Percentiles rank a stretch among this genome's conserved stretches.
Evolutionary conservation across 2,113 vertebrate species (phyloP).

Genomic region (Hyla sarda): DNA sequence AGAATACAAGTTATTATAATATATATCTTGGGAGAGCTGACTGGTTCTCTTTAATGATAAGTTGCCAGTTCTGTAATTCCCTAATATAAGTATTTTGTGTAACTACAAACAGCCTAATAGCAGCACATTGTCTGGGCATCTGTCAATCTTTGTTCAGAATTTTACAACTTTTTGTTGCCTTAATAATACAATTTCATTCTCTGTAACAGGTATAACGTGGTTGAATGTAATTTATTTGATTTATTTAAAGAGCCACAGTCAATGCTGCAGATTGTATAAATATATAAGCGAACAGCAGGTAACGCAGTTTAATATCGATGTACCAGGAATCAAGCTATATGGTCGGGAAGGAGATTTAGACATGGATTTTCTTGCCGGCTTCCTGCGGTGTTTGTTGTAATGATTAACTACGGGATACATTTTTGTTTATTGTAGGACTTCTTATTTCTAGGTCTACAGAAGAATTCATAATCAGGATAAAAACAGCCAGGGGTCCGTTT

Average conservation of each 20-base stretch:
- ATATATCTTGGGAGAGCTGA: neutral
- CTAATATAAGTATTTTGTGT: neutral
- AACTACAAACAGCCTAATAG: neutral
- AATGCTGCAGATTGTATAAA: slow-evolving; percentile 6
- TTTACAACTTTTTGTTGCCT: neutral
- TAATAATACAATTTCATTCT: neutral
- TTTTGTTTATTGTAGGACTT: slow-evolving; percentile 42
- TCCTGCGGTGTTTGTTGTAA: slow-evolving; percentile 36
- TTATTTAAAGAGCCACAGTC: neutral
- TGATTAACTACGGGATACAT: slow-evolving; percentile 45
- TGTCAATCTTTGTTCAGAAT: neutral
- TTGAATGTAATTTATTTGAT: neutral
- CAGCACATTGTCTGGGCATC: neutral
- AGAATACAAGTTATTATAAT: neutral
- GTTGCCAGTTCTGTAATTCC: neutral
- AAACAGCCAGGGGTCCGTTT: slow-evolving; percentile 20
- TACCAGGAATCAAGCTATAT: slow-evolving; percentile 21
- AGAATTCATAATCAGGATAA: slow-evolving; percentile 31
- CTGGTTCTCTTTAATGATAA: neutral
- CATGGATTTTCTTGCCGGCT: slow-evolving; percentile 21
- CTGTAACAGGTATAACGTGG: neutral
- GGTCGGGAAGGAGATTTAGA: slow-evolving; percentile 21
- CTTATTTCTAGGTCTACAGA: slow-evolving; percentile 30
- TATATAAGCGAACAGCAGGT: slow-evolving; percentile 10
- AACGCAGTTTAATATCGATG: slow-evolving; percentile 30